Conservation (phyloP, 2,113 vertebrate genomes). For the Bagarius yarrelli region DNA sequence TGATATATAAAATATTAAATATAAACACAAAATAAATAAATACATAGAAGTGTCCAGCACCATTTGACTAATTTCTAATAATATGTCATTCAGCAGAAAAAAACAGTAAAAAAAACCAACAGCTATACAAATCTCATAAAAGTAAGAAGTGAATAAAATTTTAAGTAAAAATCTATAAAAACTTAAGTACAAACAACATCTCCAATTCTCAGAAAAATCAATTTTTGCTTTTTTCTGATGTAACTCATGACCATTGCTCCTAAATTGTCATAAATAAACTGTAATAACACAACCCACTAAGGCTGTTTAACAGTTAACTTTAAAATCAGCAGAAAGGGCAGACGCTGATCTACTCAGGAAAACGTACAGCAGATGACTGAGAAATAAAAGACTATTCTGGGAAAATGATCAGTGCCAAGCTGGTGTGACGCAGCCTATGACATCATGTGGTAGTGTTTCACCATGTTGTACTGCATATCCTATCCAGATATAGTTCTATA, state of each 20-base stretch:
- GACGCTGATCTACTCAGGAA: constrained; percentile 31
- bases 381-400: not conserved
- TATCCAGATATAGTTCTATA: not conserved
- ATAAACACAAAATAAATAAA: constrained; percentile 83
- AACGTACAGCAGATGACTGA: constrained; percentile 4
- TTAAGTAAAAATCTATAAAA: not conserved
- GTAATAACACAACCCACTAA: constrained; percentile 41
- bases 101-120: constrained; percentile 14
- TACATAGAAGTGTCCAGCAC: constrained; percentile 73
- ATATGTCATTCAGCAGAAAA: not conserved
- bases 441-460: not conserved
- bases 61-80: constrained; percentile 32
- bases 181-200: not conserved
- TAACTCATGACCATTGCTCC: not conserved
- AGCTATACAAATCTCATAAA: not conserved
- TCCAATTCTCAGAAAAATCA: not conserved
- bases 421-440: not conserved
- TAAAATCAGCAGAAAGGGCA: constrained; percentile 60
- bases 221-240: not conserved
- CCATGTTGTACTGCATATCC: not conserved
- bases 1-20: constrained; percentile 70
- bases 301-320: constrained; percentile 62
- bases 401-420: not conserved
- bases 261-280: constrained; percentile 43
- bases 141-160: not conserved